Conservation (phyloP, 2,888 invertebrate species). For the Celastrina argiolus region DNA sequence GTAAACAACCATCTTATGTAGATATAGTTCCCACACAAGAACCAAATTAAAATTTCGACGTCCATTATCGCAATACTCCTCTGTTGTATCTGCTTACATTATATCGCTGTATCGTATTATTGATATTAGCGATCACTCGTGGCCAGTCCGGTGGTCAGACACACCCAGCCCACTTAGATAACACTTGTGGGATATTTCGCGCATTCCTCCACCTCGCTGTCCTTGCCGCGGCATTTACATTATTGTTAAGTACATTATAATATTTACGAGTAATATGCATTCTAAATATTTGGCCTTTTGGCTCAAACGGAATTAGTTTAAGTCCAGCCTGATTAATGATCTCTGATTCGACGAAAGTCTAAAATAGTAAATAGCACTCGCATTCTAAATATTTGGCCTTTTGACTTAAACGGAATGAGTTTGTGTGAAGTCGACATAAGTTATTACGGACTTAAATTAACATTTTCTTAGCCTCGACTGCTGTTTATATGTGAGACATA, state of each 20-base stretch:
- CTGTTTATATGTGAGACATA: not conserved
- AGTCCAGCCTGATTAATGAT: not conserved
- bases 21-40: too few species aligned
- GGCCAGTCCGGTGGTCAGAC: not conserved
- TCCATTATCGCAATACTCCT: too few species aligned
- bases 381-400: constrained; percentile 11
- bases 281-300: constrained; percentile 10
- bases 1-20: too few species aligned
- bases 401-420: not conserved
- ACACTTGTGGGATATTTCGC: constrained; percentile 8
- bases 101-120: not conserved
- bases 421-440: too few species aligned
- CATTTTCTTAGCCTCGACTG: too few species aligned
- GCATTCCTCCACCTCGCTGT: not conserved
- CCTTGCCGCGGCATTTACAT: constrained; percentile 10
- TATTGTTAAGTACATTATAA: not conserved
- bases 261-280: not conserved
- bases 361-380: too few species aligned
- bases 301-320: not conserved
- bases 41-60: too few species aligned
- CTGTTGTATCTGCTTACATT: not conserved
- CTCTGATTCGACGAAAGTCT: not conserved
- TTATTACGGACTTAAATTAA: too few species aligned
- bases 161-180: constrained; percentile 2
- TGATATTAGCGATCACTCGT: constrained; percentile 3